Base-by-base conservation (phyloP, 2,888 invertebrate species). In the Lasioglossum villosulum region DNA sequence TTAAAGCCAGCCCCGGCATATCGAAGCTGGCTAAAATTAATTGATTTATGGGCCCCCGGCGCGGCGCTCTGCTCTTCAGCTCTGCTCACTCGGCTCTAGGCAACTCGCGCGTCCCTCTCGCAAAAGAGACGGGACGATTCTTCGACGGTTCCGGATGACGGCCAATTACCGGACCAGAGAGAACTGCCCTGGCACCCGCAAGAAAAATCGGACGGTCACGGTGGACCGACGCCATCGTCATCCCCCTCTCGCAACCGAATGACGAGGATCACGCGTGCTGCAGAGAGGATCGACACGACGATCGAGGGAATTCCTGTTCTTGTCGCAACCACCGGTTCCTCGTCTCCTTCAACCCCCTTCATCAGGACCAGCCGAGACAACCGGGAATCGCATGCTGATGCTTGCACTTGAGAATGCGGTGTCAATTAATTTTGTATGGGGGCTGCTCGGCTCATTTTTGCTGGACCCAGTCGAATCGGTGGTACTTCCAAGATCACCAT, bases 21-120 rank as follows among this genome's bases (percentile, higher is more conserved):
- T 94, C 93, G 92, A 93, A 93, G 93, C 37, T 92, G 94, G 93
- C 93, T 92, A 93, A 95, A 95, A 94, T 94, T 95, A 95, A 95
- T 95, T 95, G 95, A 95, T 95, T 94, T 94, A 94, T 94, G 93
- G 92, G 91, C 74, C 45, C 75, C 66, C 63, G 63, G 70, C 30
- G 66, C 77, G 52, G 52, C 52, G 52, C 23, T 56, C 52, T 52
- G 39, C 73, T 19, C 63, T 52, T 52, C 52, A 3, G 52, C n/a
- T 56, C 10, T 10, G 52, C 52, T 23, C 52, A 37, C 23, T 23
- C 52, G 30, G 52, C 73, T n/a, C 63, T 76, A 81, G 86, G 27
- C 78, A 48, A 37, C 30, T 63, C 72, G 45, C 39, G 34, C n/a
- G 52, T 56, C 52, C n/a, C 52, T 68, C 59, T 68, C 59, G 66